Percentiles rank a stretch among this genome's conserved stretches.
Conservation (phyloP, 2,797 vertebrate species). For the Scyliorhinus canicula region DNA sequence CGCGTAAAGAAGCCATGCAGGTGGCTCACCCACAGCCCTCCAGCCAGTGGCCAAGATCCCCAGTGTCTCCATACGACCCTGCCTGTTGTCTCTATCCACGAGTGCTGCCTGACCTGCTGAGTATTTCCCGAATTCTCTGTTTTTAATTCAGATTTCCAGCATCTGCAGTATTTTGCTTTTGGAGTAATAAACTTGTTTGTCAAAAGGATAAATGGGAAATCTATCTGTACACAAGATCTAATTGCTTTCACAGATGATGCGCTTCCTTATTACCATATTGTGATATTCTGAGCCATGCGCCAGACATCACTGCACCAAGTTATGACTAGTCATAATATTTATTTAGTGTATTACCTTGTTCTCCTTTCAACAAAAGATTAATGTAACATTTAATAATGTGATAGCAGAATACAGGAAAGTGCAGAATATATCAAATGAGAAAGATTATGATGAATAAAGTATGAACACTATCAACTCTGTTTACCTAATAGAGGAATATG, state of each 20-base stretch:
- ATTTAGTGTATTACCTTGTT: background rate
- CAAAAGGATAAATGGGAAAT: background rate
- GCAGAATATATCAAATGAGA: background rate
- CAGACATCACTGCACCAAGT: background rate
- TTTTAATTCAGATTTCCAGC: background rate
- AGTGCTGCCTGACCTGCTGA: background rate
- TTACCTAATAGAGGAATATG: background rate
- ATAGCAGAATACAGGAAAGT: background rate
- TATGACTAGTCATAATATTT: constrained; percentile 20
- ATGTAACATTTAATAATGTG: constrained; percentile 4
- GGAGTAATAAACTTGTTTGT: constrained; percentile 31
- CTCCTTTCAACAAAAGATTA: constrained; percentile 20
- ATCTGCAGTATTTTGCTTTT: background rate
- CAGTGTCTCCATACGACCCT: too few species aligned
- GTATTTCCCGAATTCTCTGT: background rate
- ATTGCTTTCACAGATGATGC: constrained; percentile 31
- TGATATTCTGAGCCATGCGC: constrained; percentile 25
- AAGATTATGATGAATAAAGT: background rate
- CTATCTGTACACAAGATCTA: background rate
- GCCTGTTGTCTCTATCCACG: background rate
- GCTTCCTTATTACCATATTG: background rate
- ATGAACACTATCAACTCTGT: background rate
- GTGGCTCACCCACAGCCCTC: too few species aligned
- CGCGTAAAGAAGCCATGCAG: too few species aligned
- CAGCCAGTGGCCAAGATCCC: too few species aligned